Base-by-base conservation (phyloP, 2,113 vertebrate species). In the Siniperca chuatsi region DNA sequence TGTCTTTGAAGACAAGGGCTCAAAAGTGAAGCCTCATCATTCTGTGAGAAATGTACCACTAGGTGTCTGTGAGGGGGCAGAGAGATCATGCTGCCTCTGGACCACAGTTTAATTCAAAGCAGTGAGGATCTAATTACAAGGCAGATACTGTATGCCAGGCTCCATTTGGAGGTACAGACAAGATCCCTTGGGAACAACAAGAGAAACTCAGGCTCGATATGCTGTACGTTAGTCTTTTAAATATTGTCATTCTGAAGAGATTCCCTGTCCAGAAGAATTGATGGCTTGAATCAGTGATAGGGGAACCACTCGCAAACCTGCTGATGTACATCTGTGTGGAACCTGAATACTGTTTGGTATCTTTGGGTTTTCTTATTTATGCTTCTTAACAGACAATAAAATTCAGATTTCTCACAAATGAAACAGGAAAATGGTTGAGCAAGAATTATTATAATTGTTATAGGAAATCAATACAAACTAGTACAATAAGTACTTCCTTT, bases 81-180 rank as follows among this genome's bases (percentile, higher is more conserved):
- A 82, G 75, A 73, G 64, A 80, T 83, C 81, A 62, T 7, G 21
- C 81, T 46, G 71, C 60, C 83, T 75, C 86, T 65, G 81, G 71
- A 57, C 82, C 18, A 35, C 54, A 62, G 74, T 87, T 89, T 79
- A 60, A 90, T 87, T 71, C 73, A 90, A 69, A 85, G 82, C 68
- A 87, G 74, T 33, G 23, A 78, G 77, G 81, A 79, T 90, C 82
- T 84, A 89, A 92, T 92, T 92, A 88, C 83, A 65, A 87, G 78
- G 75, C 82, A 78, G 81, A 85, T 76, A 75, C 80, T 76, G 68
- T 78, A 79, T 70, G 81, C 75, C 78, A 70, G 50, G 44, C 77
- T 85, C 25, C 71, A 76, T 79, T 84, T 71, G 81, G 61, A 70
- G 78, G 65, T 74, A 55, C 55, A 37, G 66, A 71, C 57, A 20